A percentile compares a stretch with the other conserved stretches of the same genome.
phyloP scores from a whole-genome alignment of 2,797 vertebrate genomes.

The Silurus lanzhouensis region DNA sequence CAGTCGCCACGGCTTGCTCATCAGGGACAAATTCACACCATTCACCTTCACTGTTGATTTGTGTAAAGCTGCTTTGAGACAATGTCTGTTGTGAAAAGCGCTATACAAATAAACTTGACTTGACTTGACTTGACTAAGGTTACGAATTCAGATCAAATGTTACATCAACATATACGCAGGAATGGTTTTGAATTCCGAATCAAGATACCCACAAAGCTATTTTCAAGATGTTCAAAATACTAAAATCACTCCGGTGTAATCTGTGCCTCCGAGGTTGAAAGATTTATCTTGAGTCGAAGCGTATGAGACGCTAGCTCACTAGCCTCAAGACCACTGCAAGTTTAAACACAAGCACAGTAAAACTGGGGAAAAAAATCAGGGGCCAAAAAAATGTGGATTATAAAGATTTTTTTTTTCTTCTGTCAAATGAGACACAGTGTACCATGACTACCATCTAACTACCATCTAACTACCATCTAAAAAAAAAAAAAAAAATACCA shows the following conservation, averaged over 20 bases:
- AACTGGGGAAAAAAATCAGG: not conserved
- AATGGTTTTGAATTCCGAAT: not conserved
- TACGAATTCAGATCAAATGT: not conserved
- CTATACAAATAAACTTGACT: no score
- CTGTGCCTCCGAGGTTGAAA: not conserved
- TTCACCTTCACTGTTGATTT: no score
- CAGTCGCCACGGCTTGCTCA: no score
- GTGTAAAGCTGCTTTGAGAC: no score
- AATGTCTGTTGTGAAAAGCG: no score
- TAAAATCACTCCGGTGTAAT: not conserved
- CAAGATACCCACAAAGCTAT: not conserved
- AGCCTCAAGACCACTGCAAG: not conserved
- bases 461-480: no score
- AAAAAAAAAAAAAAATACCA: no score
- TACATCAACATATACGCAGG: not conserved
- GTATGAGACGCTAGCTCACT: not conserved
- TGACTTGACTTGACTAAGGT: no score
- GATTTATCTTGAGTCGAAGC: not conserved
- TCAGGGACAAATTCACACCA: no score
- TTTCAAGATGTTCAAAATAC: not conserved
- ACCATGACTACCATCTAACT: no score
- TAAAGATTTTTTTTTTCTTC: not conserved
- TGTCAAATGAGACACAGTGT: not conserved
- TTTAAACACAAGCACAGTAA: not conserved
- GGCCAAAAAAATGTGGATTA: not conserved